A percentile compares a stretch with the other conserved stretches of the same genome.
Evolutionary conservation across 2,797 vertebrate species (phyloP).

Genomic region (Micrastur ruficollis): DNA sequence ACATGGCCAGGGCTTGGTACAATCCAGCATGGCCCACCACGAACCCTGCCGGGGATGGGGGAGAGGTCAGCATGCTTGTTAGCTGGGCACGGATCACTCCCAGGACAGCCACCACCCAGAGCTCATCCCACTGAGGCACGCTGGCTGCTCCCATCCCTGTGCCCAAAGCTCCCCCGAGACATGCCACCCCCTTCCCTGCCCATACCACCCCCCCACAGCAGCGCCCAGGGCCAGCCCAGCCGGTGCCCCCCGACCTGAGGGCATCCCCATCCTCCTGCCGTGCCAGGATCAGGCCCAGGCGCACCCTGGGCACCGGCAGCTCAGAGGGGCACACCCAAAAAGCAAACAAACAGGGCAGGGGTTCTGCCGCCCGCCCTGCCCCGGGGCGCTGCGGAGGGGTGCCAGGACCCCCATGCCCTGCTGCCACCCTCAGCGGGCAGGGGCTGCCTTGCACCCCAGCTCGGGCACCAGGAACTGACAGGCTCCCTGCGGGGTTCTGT

Average conservation of each 20-base stretch:
- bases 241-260: neutral
- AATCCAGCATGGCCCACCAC: slow-evolving; percentile 88
- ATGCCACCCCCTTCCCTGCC: neutral
- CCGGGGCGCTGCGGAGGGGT: accelerated
- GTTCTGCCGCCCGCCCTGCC: neutral
- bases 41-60: slow-evolving; percentile 23
- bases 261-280: neutral
- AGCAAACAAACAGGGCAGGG: neutral
- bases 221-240: neutral
- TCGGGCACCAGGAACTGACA: accelerated
- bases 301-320: neutral
- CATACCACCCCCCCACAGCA: neutral
- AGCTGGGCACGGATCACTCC: neutral
- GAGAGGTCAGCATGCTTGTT: neutral
- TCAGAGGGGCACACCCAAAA: neutral
- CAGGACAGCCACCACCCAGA: neutral
- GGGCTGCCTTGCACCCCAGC: neutral
- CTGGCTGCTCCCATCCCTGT: accelerated
- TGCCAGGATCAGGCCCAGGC: neutral
- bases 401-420: accelerated
- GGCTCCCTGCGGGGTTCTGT: accelerated
- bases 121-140: accelerated
- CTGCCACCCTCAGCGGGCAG: neutral
- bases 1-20: slow-evolving; percentile 86
- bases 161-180: neutral